A percentile compares a stretch with the other conserved stretches of the same genome.
phyloP scores from a whole-genome alignment of 2,113 vertebrate genomes.

The Anas platyrhynchos region DNA sequence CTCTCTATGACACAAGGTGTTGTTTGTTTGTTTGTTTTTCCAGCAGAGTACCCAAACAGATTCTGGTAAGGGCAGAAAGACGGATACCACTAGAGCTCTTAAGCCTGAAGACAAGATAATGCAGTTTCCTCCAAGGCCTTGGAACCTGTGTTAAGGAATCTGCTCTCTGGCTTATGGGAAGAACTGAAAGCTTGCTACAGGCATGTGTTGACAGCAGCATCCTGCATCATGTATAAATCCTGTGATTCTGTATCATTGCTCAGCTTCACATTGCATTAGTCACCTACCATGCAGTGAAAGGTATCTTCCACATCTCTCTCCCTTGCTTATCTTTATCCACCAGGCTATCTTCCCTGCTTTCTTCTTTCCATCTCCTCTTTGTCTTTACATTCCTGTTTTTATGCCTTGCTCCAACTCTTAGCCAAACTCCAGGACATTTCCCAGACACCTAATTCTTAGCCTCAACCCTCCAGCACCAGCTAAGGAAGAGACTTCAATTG shows the following conservation, averaged over 20 bases:
- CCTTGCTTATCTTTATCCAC: not conserved
- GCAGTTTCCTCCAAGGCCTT: not conserved
- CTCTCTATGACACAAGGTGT: not conserved
- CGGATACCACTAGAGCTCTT: not conserved
- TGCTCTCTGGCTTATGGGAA: not conserved
- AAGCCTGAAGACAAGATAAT: not conserved
- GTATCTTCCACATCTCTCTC: not conserved
- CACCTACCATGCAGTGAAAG: not conserved
- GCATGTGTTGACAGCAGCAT: not conserved
- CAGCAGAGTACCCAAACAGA: not conserved
- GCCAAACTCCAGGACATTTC: not conserved
- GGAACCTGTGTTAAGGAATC: not conserved
- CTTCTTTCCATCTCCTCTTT: not conserved
- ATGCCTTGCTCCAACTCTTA: not conserved
- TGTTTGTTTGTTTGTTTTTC: not conserved
- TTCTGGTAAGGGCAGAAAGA: not conserved
- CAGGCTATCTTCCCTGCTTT: not conserved
- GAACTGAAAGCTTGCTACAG: not conserved
- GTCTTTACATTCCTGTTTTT: not conserved
- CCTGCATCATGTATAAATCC: not conserved
- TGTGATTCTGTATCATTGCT: not conserved
- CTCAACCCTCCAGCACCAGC: not conserved
- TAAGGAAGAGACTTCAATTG: not conserved
- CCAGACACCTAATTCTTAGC: not conserved
- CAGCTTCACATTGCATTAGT: not conserved